These are phyloP conservation scores for Rhincodon typus DNA, from an alignment of 2,797 vertebrate genomes.

Conservation along the genomic window DNA sequence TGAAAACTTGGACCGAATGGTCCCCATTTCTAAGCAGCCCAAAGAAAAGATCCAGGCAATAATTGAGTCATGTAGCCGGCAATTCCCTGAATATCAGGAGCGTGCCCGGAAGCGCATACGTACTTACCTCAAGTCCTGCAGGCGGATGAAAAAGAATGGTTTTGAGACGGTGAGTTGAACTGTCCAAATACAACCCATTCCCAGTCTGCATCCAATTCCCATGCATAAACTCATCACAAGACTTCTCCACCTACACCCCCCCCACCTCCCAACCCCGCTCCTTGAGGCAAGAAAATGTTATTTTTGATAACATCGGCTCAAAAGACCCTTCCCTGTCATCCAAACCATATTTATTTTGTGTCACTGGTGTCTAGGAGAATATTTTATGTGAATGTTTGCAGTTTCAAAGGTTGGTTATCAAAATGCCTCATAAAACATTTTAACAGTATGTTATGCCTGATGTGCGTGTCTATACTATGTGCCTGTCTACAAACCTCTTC, in stretches of 20 bases:
- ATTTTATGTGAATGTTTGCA: slow-evolving; percentile 21
- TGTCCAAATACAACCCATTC: slow-evolving; percentile 60
- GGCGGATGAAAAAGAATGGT: slow-evolving; percentile 80
- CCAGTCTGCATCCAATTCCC: slow-evolving; percentile 67
- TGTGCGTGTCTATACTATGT: background rate
- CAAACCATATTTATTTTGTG: slow-evolving; percentile 38
- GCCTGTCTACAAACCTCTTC: background rate
- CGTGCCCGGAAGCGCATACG: slow-evolving; percentile 76
- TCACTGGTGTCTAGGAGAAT: slow-evolving; percentile 29
- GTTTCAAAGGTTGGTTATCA: slow-evolving; percentile 21
- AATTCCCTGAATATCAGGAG: slow-evolving; percentile 79
- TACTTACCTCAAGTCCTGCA: slow-evolving; percentile 82
- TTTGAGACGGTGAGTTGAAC: slow-evolving; percentile 74
- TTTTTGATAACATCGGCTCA: slow-evolving; percentile 57
- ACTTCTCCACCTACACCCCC: slow-evolving; percentile 66
- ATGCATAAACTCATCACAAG: slow-evolving; percentile 70
- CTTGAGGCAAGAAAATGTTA: too few species aligned
- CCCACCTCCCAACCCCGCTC: background rate
- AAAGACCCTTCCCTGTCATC: slow-evolving; percentile 51
- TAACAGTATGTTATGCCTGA: slow-evolving; percentile 25
- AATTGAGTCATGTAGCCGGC: slow-evolving; percentile 80
- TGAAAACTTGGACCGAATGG: slow-evolving; percentile 82
- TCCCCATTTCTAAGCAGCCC: slow-evolving; percentile 81
- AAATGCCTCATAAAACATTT: slow-evolving; percentile 27
- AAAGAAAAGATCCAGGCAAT: slow-evolving; percentile 83